Base-by-base conservation (phyloP, 2,888 invertebrate genomes). In the Miltochrista miniata region DNA sequence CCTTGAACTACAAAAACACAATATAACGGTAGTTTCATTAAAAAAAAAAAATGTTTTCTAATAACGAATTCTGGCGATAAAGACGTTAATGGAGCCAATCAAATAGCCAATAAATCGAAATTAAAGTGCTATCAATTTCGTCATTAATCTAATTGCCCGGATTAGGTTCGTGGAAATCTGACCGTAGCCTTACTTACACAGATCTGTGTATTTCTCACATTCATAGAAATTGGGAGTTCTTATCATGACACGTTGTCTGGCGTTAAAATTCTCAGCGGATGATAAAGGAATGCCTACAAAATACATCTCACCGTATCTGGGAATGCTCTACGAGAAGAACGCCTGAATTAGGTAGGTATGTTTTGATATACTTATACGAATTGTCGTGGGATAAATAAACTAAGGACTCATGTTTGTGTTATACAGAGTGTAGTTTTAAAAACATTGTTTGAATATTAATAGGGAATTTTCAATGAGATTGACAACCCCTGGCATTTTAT, bases 281-380 rank as follows among this genome's bases (percentile, higher is more conserved):
- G 80, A 81, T 80, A 76, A 79, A 82, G 79, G 74, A 64, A 64
- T 66, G 69, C 58, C 73, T 72, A 72, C 75, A 81, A 81, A 79
- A 78, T 79, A 78, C 78, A 78, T 68, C 59, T 65, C 10, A 24
- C 67, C 61, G 54, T 69, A 49, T 64, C 60, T 56, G 46, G 54
- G 60, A 55, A 52, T 59, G 41, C 45, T 59, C 64, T 54, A 54
- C 54, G 45, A 52, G 47, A 49, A 34, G 4, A 31, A 14, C 11
- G 10, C 15, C 11, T 42, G 18, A 33, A 9, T 33, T 18, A n/a
- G n/a, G n/a, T n/a, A n/a, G n/a, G n/a, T n/a, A n/a, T 18, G 33
- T 42, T 2, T 30, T 9, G 10, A 13, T 39, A 13, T 29, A 31
- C 1, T 11, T 14, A 14, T n/a, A n/a, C n/a, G n/a, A 13, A 14